Evolutionary conservation across 1,140 invertebrate species (phyloP).

Genomic region (Drosophila santomea): DNA sequence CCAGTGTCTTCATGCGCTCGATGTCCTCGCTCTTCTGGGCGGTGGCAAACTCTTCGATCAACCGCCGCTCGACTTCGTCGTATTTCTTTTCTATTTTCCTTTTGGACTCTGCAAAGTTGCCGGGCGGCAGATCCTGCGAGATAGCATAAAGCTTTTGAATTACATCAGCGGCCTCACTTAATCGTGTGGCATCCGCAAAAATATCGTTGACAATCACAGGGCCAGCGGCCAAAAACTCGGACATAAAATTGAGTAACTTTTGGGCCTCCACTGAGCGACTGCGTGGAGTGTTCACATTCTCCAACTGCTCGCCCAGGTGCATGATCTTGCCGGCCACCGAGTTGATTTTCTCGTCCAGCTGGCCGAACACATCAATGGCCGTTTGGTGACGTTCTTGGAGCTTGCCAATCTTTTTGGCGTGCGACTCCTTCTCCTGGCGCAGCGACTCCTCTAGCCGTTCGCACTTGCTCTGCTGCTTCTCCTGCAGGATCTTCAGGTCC

Average conservation of each 20-base stretch:
- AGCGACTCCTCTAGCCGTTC: slow-evolving; percentile 93
- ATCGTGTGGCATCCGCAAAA: slow-evolving; percentile 94
- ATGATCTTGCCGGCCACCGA: slow-evolving; percentile 98
- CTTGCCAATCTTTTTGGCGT: slow-evolving; percentile 92
- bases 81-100: slow-evolving; percentile 97
- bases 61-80: slow-evolving; percentile 95
- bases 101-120: slow-evolving; percentile 95
- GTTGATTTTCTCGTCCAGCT: slow-evolving; percentile 97
- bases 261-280: slow-evolving; percentile 97
- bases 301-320: slow-evolving; percentile 98
- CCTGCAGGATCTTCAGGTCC: slow-evolving; percentile 90
- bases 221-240: slow-evolving; percentile 95
- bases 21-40: slow-evolving; percentile 94
- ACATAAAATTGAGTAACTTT: slow-evolving; percentile 96
- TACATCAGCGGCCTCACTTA: slow-evolving; percentile 98
- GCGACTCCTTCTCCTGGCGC: slow-evolving; percentile 94
- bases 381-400: slow-evolving; percentile 93
- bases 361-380: slow-evolving; percentile 94
- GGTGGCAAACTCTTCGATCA: slow-evolving; percentile 97
- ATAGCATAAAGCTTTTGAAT: slow-evolving; percentile 99
- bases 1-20: slow-evolving; percentile 96
- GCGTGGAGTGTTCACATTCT: slow-evolving; percentile 97
- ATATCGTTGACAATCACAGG: slow-evolving; percentile 92
- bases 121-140: slow-evolving; percentile 95
- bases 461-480: slow-evolving; percentile 94